Evolutionary conservation across 2,113 vertebrate species (phyloP), one percentile per base, ranked within the genome.

Genomic region (Hemiprocne comata): DNA sequence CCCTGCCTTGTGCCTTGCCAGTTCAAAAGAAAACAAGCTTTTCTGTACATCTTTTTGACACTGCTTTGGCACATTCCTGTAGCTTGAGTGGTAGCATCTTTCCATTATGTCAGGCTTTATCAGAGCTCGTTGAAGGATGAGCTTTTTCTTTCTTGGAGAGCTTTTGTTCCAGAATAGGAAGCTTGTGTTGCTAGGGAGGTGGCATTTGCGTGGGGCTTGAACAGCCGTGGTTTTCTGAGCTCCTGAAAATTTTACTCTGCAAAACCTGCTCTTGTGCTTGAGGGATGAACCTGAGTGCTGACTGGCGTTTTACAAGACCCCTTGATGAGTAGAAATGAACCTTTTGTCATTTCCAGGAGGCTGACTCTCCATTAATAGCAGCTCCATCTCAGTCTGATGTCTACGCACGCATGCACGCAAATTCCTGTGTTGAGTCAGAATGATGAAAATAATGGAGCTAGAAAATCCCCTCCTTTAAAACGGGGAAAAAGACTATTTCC

Each of bases 1-100:
- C 62, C 48, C 17, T 1, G 3, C 48, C 50, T 34, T 11, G 26
- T 0, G 1, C 48, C 1, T 0, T 28, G 34, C 61, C 0, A 3
- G 10, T 38, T 40, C 11, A 2, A 28, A 65, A 31, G 48, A 18
- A 77, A 60, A 17, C 4, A 10, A n/a, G 28, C 19, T 34, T 67
- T 87, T 67, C 65, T 36, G 6, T n/a, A 2, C 65, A 13, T n/a
- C 64, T 40, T 53, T 70, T 40, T 71, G 51, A 31, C 5, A 1
- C 36, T 19, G 42, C 60, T 67, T 57, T 1, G 4, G 48, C 61
- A 36, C 72, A 46, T 73, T 87, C 66, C 54, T 33, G 2, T 34
- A 78, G 55, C 60, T 44, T 24, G 75, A 78, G 44, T 6, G 29
- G 66, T 83, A n/a, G 34, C 85, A 62, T 85, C 71, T 86, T 69